Base-by-base conservation (phyloP, 2,113 vertebrate genomes). In the Oryzias javanicus region DNA sequence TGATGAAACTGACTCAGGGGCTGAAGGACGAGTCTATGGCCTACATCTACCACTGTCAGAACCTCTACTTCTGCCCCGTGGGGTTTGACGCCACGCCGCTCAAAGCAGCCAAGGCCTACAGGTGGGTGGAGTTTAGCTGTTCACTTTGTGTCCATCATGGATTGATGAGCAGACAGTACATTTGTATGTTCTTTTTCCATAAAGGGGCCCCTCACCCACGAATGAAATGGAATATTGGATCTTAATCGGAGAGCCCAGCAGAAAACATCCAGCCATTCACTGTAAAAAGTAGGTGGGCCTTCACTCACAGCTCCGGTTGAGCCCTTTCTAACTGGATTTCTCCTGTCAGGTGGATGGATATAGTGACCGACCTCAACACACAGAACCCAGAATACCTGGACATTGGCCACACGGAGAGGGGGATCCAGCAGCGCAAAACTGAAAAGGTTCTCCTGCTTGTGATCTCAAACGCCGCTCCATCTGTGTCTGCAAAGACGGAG, bases 41-140 rank as follows among this genome's bases (percentile, higher is more conserved):
- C 69, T 99, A 95, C 67, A 96, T 99, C 79, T 99, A 99, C 83
- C 97, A 99, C 91, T 99, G 97, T 87, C 97, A 99, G 89, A 99
- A 99, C 88, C 97, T 99, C 89, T 99, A 99, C 84, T 99, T 98
- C 89, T 99, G 97, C 72, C 97, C 97, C 12, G 93, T 99, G 88
- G 97, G 97, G 74, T 99, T 96, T 68, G 97, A 99, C 84, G 97
- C 95, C 22, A 99, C 97, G 0, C 97, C 97, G 15, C 81, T 96
- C 52, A 98, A 95, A 90, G 94, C 97, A 29, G 90, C 92, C 45
- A 98, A 97, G 83, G 97, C 97, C 0, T 99, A 97, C 64, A 93
- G 95, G 97, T 98, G 20, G 1, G 20, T 41, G 42, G 42, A 35
- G 35, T 35, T 35, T 12, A 12, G 35, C 35, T 3, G 10, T 35